These are phyloP conservation scores for Plumapathes pennacea DNA, from an alignment of 92 coral and sea anemone species.

Conservation along the genomic window DNA sequence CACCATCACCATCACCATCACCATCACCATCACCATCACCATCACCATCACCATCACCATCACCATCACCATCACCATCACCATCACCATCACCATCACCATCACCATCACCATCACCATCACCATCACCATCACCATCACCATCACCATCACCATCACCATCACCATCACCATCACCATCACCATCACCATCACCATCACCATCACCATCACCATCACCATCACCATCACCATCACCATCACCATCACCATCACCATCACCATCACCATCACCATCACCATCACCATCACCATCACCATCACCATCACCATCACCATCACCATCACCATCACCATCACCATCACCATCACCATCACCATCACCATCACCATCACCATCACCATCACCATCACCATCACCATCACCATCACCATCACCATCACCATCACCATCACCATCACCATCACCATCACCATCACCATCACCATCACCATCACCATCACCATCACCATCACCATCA, in stretches of 20 bases:
- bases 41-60: slow-evolving; percentile 1
- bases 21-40: slow-evolving; percentile 2
- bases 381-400: slow-evolving; percentile 2
- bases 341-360: slow-evolving; percentile 1
- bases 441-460: slow-evolving; percentile 2
- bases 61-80: slow-evolving; percentile 2
- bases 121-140: slow-evolving; percentile 2
- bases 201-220: slow-evolving; percentile 2
- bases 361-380: slow-evolving; percentile 2
- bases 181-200: slow-evolving; percentile 2
- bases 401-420: slow-evolving; percentile 2
- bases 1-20: slow-evolving; percentile 2
- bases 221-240: slow-evolving; percentile 2
- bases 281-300: slow-evolving; percentile 2
- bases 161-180: slow-evolving; percentile 1
- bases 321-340: slow-evolving; percentile 2
- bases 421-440: slow-evolving; percentile 2
- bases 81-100: slow-evolving; percentile 2
- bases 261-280: slow-evolving; percentile 2
- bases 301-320: slow-evolving; percentile 2
- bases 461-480: slow-evolving; percentile 2
- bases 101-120: slow-evolving; percentile 1
- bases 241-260: slow-evolving; percentile 2
- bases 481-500: slow-evolving; percentile 2
- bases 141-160: slow-evolving; percentile 2